phyloP scores from a whole-genome alignment of 2,113 vertebrate genomes.

The Tonatia bakeri region DNA sequence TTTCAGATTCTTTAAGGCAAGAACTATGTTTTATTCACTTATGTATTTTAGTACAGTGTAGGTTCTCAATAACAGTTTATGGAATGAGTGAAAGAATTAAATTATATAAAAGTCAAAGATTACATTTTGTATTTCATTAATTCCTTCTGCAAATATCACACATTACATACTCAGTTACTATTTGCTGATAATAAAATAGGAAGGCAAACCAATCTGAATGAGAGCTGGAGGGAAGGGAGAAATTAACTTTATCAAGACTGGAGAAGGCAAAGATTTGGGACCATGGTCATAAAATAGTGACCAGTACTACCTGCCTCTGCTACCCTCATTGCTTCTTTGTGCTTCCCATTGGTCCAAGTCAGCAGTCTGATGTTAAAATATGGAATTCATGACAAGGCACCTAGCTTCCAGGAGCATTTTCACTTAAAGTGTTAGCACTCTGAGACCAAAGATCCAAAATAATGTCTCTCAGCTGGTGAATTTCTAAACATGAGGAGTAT shows the following conservation, averaged over 20 bases:
- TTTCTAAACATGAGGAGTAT: background rate
- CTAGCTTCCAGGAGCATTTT: background rate
- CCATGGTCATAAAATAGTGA: background rate
- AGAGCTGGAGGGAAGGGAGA: background rate
- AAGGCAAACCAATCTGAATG: background rate
- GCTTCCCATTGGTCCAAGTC: background rate
- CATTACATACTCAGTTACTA: background rate
- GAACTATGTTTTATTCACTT: slow-evolving; percentile 29
- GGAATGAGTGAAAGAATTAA: slow-evolving; percentile 35
- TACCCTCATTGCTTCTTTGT: background rate
- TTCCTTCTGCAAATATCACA: slow-evolving; percentile 53
- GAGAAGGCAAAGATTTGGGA: background rate
- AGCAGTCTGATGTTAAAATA: background rate
- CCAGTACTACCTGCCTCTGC: background rate
- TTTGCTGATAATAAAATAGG: slow-evolving; percentile 26
- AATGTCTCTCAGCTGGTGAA: background rate
- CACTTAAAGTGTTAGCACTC: background rate
- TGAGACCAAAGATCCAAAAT: background rate
- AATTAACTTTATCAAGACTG: background rate
- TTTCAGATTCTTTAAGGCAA: background rate
- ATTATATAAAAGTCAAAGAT: slow-evolving; percentile 42
- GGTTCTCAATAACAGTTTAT: slow-evolving; percentile 2
- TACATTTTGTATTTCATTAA: slow-evolving; percentile 49
- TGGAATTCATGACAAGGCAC: background rate
- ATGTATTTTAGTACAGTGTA: background rate